These are phyloP conservation scores for Drosophila merina DNA, from an alignment of 2,888 invertebrate species.

Conservation along the genomic window DNA sequence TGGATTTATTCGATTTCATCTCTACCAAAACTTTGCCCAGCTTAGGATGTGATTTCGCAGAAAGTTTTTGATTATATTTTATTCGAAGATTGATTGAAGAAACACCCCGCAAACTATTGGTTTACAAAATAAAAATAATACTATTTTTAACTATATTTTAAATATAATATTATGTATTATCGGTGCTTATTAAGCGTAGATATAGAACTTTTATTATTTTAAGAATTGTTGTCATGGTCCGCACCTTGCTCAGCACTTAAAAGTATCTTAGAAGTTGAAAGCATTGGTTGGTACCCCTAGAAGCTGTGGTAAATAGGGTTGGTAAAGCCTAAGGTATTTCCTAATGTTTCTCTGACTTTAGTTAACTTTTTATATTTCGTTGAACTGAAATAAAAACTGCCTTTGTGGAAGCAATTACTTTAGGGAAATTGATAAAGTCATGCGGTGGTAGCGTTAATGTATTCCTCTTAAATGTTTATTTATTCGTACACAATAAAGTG, in stretches of 20 bases:
- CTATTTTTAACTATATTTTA: no score
- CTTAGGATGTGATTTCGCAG: no score
- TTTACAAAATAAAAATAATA: no score
- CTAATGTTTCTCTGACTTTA: neutral
- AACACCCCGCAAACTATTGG: no score
- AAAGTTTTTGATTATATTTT: no score
- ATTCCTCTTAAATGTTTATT: conserved; percentile 55
- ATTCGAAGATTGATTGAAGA: no score
- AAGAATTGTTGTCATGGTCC: no score
- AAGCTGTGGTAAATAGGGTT: no score
- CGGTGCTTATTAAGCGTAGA: neutral
- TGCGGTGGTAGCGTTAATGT: neutral
- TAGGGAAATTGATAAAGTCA: neutral
- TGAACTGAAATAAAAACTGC: neutral
- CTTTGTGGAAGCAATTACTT: neutral
- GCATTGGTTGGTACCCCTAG: neutral
- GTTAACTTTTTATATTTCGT: neutral
- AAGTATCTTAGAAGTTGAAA: neutral
- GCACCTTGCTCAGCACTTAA: no score
- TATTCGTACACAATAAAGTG: conserved; percentile 35
- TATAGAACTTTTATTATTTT: neutral
- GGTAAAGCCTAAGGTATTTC: no score
- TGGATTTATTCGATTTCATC: neutral
- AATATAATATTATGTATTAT: neutral
- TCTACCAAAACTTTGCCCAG: neutral